Conservation (phyloP, 2,113 vertebrate genomes). For the Hipposideros armiger region DNA sequence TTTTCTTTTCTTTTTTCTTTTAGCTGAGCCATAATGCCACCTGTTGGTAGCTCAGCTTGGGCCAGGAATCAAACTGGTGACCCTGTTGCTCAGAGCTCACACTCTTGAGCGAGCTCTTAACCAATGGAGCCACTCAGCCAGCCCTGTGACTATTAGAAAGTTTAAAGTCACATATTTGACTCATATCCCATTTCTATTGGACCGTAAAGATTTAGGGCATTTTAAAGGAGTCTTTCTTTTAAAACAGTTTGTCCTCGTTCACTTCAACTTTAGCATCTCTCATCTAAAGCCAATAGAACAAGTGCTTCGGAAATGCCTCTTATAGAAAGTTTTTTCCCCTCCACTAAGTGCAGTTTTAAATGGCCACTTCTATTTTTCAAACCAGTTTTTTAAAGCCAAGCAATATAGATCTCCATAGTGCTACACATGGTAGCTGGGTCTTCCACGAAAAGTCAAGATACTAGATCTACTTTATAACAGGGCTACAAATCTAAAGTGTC, state of each 20-base stretch:
- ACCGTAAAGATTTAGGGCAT: not conserved
- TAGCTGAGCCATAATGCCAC: no score
- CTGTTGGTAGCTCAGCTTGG: no score
- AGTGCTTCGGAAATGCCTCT: slow-evolving; percentile 39
- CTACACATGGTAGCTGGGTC: not conserved
- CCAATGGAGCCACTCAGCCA: no score
- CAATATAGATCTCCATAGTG: slow-evolving; percentile 3
- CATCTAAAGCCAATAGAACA: slow-evolving; percentile 55
- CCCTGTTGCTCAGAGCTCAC: no score
- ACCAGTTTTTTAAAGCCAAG: slow-evolving; percentile 61
- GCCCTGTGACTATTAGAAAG: not conserved
- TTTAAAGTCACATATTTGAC: not conserved
- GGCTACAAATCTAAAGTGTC: slow-evolving; percentile 47
- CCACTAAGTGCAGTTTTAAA: slow-evolving; percentile 58
- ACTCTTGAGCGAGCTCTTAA: no score
- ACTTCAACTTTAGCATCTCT: slow-evolving; percentile 19
- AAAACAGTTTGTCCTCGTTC: slow-evolving; percentile 59
- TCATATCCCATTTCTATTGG: not conserved
- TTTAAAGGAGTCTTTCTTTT: not conserved
- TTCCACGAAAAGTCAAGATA: not conserved
- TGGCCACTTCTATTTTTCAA: slow-evolving; percentile 19
- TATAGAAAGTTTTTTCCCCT: not conserved
- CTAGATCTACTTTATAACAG: not conserved
- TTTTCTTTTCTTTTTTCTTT: no score
- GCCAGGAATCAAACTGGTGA: no score